These are phyloP conservation scores for Pherbina coryleti DNA, from an alignment of 2,888 invertebrate species.

Conservation along the genomic window DNA sequence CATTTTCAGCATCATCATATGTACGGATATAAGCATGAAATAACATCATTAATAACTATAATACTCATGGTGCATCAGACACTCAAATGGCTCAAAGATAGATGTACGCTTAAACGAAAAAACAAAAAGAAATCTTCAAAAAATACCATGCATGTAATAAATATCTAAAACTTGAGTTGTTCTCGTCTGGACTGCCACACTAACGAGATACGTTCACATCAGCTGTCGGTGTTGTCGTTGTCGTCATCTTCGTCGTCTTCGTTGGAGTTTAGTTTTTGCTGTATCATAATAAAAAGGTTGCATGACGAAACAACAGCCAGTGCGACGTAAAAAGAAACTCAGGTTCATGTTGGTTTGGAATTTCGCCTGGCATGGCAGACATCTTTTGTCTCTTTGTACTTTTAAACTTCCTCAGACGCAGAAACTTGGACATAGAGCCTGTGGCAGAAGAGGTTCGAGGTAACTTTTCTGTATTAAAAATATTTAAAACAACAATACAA, in stretches of 20 bases:
- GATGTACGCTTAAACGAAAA: not conserved
- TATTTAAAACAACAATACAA: too few species aligned
- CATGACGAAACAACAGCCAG: not conserved
- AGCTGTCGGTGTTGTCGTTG: conserved; percentile 9
- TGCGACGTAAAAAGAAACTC: not conserved
- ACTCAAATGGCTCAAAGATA: not conserved
- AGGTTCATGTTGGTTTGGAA: not conserved
- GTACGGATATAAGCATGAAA: not conserved
- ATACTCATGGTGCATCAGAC: not conserved
- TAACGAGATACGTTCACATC: conserved; percentile 1
- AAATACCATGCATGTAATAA: too few species aligned
- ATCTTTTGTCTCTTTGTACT: too few species aligned
- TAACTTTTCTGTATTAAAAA: too few species aligned
- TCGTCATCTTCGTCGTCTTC: not conserved
- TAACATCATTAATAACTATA: conserved; percentile 29
- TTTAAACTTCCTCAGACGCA: too few species aligned
- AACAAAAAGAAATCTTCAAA: too few species aligned
- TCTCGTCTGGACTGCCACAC: too few species aligned
- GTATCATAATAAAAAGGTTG: not conserved
- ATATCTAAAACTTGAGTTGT: too few species aligned
- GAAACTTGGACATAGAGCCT: too few species aligned
- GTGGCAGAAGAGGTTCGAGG: too few species aligned
- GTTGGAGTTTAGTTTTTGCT: conserved; percentile 1
- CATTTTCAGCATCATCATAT: not conserved
- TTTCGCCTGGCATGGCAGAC: not conserved